phyloP scores from a whole-genome alignment of 2,113 vertebrate genomes.

The Clarias batrachus region DNA sequence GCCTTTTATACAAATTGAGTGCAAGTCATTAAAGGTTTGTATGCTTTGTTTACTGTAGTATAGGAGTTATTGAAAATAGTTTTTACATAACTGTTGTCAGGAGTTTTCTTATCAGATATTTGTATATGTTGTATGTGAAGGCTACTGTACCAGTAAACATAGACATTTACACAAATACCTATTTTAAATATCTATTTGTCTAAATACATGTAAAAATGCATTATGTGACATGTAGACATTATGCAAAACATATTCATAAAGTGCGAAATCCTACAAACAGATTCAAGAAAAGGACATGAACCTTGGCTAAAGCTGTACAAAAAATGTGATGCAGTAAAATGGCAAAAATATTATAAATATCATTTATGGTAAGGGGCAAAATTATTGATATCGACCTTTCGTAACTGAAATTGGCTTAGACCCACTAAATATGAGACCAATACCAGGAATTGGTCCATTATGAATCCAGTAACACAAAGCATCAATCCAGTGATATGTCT shows the following conservation, averaged over 20 bases:
- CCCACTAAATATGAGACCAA: neutral
- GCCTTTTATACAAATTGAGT: neutral
- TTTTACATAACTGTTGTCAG: neutral
- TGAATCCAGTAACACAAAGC: neutral
- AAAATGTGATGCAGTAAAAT: neutral
- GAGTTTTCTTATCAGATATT: neutral
- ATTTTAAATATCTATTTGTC: too few species aligned
- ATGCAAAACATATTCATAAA: neutral
- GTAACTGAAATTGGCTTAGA: neutral
- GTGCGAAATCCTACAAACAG: neutral
- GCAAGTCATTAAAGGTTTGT: neutral
- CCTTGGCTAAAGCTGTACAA: neutral
- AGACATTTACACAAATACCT: neutral
- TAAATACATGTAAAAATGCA: too few species aligned
- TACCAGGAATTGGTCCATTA: neutral
- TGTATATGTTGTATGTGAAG: neutral
- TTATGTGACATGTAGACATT: neutral
- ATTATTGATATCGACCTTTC: neutral
- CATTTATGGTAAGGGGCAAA: neutral
- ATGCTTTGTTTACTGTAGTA: neutral
- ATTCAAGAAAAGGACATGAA: too few species aligned
- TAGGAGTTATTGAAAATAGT: neutral
- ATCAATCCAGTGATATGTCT: neutral
- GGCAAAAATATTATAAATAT: neutral
- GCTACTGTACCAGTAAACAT: neutral